A percentile compares a stretch with the other conserved stretches of the same genome.
Conservation (phyloP, 2,888 invertebrate genomes). For the Auanema freiburgensis region DNA sequence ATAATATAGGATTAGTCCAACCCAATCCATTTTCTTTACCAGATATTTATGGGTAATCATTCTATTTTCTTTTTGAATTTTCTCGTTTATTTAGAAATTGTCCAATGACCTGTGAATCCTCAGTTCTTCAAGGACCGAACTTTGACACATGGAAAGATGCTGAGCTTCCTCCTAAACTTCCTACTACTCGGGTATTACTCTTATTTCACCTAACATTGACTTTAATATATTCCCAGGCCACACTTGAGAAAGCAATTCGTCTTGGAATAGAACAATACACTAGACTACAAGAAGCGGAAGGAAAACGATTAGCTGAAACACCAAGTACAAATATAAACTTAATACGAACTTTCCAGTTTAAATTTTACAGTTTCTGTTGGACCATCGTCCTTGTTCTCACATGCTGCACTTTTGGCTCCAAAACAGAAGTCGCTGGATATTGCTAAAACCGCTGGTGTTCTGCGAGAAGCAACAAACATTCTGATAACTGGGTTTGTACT, state of each 20-base stretch:
- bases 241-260: constrained; percentile 58
- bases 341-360: not conserved
- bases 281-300: constrained; percentile 52
- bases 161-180: constrained; percentile 53
- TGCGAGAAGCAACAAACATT: constrained; percentile 61
- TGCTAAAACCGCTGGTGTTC: constrained; percentile 56
- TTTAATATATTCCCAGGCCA: constrained; percentile 36
- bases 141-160: constrained; percentile 54
- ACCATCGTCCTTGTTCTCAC: constrained; percentile 50
- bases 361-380: not conserved
- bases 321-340: not conserved
- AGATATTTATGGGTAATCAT: constrained; percentile 58
- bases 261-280: constrained; percentile 57
- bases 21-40: constrained; percentile 56
- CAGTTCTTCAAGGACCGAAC: constrained; percentile 45
- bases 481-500: constrained; percentile 57
- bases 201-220: constrained; percentile 13
- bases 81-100: constrained; percentile 54
- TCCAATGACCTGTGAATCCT: constrained; percentile 57
- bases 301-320: constrained; percentile 35
- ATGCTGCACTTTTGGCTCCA: constrained; percentile 59
- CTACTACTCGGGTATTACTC: constrained; percentile 48
- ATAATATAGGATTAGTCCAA: constrained; percentile 54
- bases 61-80: constrained; percentile 5
- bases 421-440: constrained; percentile 61